These are phyloP conservation scores for Antheraea yamamai DNA, from an alignment of 2,888 invertebrate genomes.

Conservation along the genomic window DNA sequence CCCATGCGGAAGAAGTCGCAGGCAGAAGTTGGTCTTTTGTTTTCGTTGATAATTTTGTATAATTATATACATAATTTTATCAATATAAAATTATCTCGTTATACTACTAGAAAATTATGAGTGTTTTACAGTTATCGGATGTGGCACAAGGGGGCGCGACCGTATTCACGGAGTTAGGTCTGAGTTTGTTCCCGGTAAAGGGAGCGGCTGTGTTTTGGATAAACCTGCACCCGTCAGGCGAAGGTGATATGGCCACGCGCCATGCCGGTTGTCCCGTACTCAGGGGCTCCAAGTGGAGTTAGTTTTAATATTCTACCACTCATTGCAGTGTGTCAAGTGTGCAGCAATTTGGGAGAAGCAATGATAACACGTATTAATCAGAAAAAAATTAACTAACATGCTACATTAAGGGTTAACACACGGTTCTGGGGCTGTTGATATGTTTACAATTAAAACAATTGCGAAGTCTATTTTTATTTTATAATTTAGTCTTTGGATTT, in stretches of 20 bases:
- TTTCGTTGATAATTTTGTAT: too few relatives aligned
- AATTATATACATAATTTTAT: too few relatives aligned
- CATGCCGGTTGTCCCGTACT: conserved; percentile 99
- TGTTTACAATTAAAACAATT: too few relatives aligned
- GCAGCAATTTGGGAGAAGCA: too few relatives aligned
- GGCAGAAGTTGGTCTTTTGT: too few relatives aligned
- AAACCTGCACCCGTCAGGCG: conserved; percentile 95
- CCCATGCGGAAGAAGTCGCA: too few relatives aligned
- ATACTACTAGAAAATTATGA: background rate
- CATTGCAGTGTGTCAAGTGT: background rate
- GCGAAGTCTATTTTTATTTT: too few relatives aligned
- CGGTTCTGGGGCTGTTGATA: too few relatives aligned
- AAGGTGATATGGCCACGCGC: conserved; percentile 94
- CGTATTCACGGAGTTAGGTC: conserved; percentile 94
- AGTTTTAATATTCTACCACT: conserved; percentile 25
- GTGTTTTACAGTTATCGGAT: conserved; percentile 89
- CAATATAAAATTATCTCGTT: background rate
- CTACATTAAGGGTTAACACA: too few relatives aligned
- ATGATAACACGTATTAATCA: too few relatives aligned
- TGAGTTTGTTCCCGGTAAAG: conserved; percentile 93
- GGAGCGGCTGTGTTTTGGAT: conserved; percentile 98
- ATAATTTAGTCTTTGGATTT: too few relatives aligned
- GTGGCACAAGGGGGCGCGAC: conserved; percentile 99
- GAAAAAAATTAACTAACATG: too few relatives aligned
- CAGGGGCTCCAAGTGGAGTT: conserved; percentile 98